Evolutionary conservation across 2,797 vertebrate genomes (phyloP).

Genomic region (Kryptolebias ocellatus): DNA sequence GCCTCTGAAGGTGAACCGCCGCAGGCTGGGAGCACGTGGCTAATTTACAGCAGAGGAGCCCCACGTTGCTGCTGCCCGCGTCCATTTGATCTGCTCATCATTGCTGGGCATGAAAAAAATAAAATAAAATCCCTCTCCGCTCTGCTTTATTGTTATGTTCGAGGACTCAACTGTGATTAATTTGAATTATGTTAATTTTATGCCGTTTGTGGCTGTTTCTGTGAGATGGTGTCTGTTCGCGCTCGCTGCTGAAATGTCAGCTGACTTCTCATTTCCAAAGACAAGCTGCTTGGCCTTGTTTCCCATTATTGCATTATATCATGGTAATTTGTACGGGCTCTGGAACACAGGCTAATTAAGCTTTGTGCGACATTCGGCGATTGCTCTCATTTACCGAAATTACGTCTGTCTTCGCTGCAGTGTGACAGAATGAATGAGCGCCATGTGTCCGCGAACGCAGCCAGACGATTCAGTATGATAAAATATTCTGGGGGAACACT

Average conservation of each 20-base stretch:
- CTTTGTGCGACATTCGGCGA: constrained; percentile 46
- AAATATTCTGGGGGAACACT: constrained; percentile 55
- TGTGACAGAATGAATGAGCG: constrained; percentile 45
- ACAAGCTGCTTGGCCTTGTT: constrained; percentile 32
- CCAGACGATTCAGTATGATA: constrained; percentile 50
- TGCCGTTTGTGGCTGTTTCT: constrained; percentile 28
- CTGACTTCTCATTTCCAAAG: constrained; percentile 55
- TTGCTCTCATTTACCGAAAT: constrained; percentile 59
- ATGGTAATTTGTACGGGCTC: constrained; percentile 42
- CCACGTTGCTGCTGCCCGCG: constrained; percentile 39
- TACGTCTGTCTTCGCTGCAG: constrained; percentile 33
- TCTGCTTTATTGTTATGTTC: constrained; percentile 53
- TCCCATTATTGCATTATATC: constrained; percentile 49
- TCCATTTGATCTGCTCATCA: constrained; percentile 49
- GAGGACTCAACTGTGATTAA: constrained; percentile 66
- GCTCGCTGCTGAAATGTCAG: constrained; percentile 53
- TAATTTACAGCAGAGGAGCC: constrained; percentile 70
- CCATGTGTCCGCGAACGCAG: constrained; percentile 41
- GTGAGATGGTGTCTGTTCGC: constrained; percentile 11
- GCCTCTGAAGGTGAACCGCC: constrained; percentile 77
- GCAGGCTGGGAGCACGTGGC: constrained; percentile 67
- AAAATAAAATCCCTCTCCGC: constrained; percentile 5
- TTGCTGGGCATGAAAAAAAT: background rate
- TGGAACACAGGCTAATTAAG: constrained; percentile 50
- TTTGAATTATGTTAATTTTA: constrained; percentile 57